Conservation (phyloP, 2,888 invertebrate species). For the Elmis aenea region DNA sequence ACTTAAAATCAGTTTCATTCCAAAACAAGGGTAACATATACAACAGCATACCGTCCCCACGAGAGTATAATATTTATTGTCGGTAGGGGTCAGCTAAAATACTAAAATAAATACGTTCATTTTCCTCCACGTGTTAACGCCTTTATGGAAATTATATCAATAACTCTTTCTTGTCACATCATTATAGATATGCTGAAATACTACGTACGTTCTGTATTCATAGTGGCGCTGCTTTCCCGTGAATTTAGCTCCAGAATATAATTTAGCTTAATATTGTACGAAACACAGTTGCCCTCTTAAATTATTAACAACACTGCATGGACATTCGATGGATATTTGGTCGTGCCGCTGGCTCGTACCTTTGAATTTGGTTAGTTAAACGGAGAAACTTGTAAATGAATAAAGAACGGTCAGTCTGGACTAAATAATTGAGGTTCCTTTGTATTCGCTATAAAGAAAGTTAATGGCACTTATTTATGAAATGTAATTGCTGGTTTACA, state of each 20-base stretch:
- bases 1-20: too few species aligned
- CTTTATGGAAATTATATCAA: neutral
- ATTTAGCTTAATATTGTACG: constrained; percentile 19
- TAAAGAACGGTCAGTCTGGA: constrained; percentile 19
- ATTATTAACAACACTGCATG: neutral
- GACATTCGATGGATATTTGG: neutral
- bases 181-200: neutral
- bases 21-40: too few species aligned
- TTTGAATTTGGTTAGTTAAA: constrained; percentile 15
- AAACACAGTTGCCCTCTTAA: constrained; percentile 10
- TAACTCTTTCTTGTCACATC: neutral
- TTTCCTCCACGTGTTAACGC: too few species aligned
- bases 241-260: constrained; percentile 17
- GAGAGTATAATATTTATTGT: too few species aligned
- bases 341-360: constrained; percentile 11
- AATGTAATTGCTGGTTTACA: neutral
- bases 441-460: constrained; percentile 14
- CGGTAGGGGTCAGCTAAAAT: too few species aligned
- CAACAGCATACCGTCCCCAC: too few species aligned
- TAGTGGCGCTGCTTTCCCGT: constrained; percentile 3
- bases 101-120: too few species aligned
- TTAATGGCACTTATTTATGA: too few species aligned
- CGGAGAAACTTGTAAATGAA: constrained; percentile 18
- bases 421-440: constrained; percentile 19
- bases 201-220: constrained; percentile 10